These are phyloP conservation scores for Melanargia galathea DNA, from an alignment of 2,888 invertebrate species.

Conservation along the genomic window DNA sequence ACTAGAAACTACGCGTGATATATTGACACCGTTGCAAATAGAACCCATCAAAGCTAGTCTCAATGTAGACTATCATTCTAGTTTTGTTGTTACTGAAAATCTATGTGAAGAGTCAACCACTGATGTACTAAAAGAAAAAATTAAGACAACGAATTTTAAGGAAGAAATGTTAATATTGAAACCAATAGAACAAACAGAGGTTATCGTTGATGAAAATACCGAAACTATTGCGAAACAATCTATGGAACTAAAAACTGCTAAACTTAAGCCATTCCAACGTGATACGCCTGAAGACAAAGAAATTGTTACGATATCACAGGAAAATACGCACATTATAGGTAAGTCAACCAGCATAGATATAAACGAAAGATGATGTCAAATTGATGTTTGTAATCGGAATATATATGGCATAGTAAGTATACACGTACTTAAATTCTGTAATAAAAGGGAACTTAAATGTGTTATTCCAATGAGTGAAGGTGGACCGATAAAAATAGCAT, in stretches of 20 bases:
- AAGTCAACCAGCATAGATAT: constrained; percentile 46
- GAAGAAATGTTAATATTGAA: constrained; percentile 58
- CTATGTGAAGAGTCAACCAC: constrained; percentile 70
- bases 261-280: constrained; percentile 51
- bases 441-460: too few relatives aligned
- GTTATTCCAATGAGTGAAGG: not conserved
- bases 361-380: not conserved
- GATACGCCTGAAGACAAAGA: constrained; percentile 33
- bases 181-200: constrained; percentile 60
- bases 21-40: constrained; percentile 45
- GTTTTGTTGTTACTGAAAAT: constrained; percentile 58
- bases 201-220: constrained; percentile 56
- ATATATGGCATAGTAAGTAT: not conserved
- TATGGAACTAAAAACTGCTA: constrained; percentile 46
- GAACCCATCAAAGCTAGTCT: constrained; percentile 51
- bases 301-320: constrained; percentile 44
- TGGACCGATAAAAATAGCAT: not conserved
- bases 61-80: constrained; percentile 57
- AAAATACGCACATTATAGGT: constrained; percentile 59
- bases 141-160: constrained; percentile 64
- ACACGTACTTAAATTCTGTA: not conserved
- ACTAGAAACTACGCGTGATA: constrained; percentile 53
- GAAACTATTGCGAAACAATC: constrained; percentile 34
- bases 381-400: not conserved
- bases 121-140: constrained; percentile 58